A percentile compares a stretch with the other conserved stretches of the same genome.
These are phyloP conservation scores for Condylostylus longicornis DNA, from an alignment of 1,140 invertebrate species.

Conservation along the genomic window DNA sequence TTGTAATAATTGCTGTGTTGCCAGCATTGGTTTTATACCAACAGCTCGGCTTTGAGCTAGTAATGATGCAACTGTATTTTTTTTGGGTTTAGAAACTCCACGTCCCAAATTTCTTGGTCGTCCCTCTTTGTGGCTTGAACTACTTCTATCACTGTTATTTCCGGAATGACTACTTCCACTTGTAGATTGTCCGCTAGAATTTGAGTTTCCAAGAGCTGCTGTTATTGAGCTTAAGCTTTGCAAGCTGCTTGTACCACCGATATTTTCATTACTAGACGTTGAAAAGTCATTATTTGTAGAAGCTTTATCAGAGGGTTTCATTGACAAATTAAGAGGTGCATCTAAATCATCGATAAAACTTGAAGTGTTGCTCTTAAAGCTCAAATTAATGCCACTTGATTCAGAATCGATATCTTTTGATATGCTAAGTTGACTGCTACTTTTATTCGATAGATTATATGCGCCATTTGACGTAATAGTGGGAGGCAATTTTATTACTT, in stretches of 20 bases:
- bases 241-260: constrained; percentile 7
- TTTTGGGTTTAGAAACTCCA: constrained; percentile 75
- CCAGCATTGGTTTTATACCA: constrained; percentile 42
- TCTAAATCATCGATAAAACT: constrained; percentile 41
- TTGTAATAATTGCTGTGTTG: constrained; percentile 36
- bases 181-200: constrained; percentile 5
- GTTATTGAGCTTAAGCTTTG: constrained; percentile 16
- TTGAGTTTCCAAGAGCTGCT: constrained; percentile 4
- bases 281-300: constrained; percentile 13
- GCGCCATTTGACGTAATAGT: constrained; percentile 31
- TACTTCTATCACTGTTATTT: constrained; percentile 9
- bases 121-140: constrained; percentile 44
- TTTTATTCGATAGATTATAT: constrained; percentile 29
- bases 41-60: constrained; percentile 67
- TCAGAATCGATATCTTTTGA: constrained; percentile 17
- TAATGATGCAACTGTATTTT: constrained; percentile 77
- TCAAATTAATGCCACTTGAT: constrained; percentile 23
- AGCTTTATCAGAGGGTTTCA: constrained; percentile 46
- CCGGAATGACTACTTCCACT: too few relatives aligned
- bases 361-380: constrained; percentile 15
- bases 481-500: constrained; percentile 60
- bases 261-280: constrained; percentile 6
- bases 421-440: constrained; percentile 22
- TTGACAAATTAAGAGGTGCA: constrained; percentile 62
- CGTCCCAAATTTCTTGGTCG: constrained; percentile 64